Conservation (phyloP, 2,797 vertebrate species). For the Myotis pilosus region DNA sequence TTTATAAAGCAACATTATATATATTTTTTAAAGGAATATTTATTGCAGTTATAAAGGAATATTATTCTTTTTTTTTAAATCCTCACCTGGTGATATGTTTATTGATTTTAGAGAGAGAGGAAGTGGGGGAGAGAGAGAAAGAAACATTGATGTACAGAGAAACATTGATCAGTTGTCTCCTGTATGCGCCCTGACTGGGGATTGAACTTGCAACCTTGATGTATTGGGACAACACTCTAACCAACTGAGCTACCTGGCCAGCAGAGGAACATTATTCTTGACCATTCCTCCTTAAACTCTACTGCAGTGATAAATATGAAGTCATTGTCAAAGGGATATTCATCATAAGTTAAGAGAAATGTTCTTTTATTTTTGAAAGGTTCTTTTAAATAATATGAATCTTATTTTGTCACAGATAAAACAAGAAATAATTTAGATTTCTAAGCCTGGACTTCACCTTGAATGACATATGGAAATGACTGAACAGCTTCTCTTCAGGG, state of each 20-base stretch:
- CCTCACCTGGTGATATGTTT: background rate
- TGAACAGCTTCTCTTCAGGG: background rate
- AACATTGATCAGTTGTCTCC: background rate
- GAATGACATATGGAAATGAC: constrained; percentile 24
- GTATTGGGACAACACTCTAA: background rate
- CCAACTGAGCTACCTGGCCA: background rate
- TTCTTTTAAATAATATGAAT: background rate
- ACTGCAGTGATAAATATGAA: constrained; percentile 4
- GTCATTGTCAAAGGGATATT: background rate
- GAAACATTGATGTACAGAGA: background rate
- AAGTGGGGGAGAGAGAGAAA: background rate
- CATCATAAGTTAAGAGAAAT: background rate
- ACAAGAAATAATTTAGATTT: constrained; percentile 1
- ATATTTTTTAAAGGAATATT: background rate
- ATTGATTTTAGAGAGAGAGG: background rate
- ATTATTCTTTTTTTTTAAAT: background rate
- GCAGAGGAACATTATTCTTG: background rate
- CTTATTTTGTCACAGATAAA: constrained; percentile 18
- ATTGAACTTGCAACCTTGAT: too few species aligned
- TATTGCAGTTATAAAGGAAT: background rate
- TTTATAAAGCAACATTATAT: background rate
- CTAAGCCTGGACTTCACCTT: constrained; percentile 28
- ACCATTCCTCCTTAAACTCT: background rate
- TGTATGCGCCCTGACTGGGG: background rate
- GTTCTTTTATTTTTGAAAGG: background rate